A percentile compares a stretch with the other conserved stretches of the same genome.
Conservation (phyloP, 1,140 invertebrate genomes). For the Drosophila novamexicana region DNA sequence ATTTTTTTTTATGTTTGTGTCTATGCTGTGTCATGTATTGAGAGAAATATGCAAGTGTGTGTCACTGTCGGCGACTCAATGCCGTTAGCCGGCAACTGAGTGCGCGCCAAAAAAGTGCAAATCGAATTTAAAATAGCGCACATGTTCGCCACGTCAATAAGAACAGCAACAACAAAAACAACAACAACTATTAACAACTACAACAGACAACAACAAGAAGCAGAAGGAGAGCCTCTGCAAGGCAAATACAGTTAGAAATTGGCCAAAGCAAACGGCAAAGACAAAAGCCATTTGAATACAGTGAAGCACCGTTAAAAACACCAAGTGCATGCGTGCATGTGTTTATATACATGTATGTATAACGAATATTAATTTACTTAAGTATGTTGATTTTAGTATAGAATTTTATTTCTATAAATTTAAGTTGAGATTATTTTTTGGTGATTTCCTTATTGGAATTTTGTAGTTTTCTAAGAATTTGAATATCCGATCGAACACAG, state of each 20-base stretch:
- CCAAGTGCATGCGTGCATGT: slow-evolving; percentile 8
- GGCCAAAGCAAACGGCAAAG: slow-evolving; percentile 4
- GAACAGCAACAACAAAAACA: slow-evolving; percentile 5
- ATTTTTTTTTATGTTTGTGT: slow-evolving; percentile 18
- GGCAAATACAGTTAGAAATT: slow-evolving; percentile 32
- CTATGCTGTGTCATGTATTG: background rate
- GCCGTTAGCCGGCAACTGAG: slow-evolving; percentile 37
- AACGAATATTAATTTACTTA: background rate
- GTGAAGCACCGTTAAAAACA: slow-evolving; percentile 8
- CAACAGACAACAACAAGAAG: slow-evolving; percentile 8
- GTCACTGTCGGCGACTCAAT: slow-evolving; percentile 7
- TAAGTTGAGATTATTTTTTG: too few species aligned
- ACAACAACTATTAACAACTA: background rate
- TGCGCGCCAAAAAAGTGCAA: slow-evolving; percentile 42
- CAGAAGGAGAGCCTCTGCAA: slow-evolving; percentile 6
- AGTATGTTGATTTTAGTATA: background rate
- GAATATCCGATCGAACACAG: too few species aligned
- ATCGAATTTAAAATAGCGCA: slow-evolving; percentile 26
- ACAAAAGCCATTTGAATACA: slow-evolving; percentile 8
- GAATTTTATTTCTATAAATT: too few species aligned
- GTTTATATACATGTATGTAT: background rate
- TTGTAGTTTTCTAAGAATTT: too few species aligned
- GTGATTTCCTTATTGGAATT: too few species aligned
- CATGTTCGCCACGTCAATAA: slow-evolving; percentile 31
- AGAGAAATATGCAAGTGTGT: slow-evolving; percentile 18